phyloP scores from a whole-genome alignment of 2,888 invertebrate species.

The Acronicta aceris region DNA sequence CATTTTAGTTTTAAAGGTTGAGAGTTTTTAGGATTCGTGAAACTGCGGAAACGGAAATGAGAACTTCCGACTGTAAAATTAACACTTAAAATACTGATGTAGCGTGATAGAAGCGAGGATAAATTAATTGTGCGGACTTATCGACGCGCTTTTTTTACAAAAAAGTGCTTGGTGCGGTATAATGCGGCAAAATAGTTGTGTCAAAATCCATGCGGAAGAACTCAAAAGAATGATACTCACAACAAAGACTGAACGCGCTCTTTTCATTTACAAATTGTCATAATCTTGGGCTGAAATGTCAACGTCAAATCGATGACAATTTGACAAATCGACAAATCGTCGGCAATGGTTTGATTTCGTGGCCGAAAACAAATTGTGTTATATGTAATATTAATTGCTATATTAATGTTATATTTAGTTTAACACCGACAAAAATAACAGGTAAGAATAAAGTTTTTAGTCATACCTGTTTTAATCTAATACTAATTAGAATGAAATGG shows the following conservation, averaged over 20 bases:
- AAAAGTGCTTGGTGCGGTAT: too few relatives aligned
- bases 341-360: constrained; percentile 64
- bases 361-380: constrained; percentile 63
- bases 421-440: constrained; percentile 13
- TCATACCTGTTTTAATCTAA: background rate
- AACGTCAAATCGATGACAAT: constrained; percentile 41
- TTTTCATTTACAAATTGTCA: constrained; percentile 31
- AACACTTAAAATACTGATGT: too few relatives aligned
- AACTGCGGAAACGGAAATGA: too few relatives aligned
- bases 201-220: background rate
- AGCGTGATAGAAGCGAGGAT: too few relatives aligned
- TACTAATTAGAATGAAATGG: background rate
- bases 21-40: too few relatives aligned
- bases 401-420: constrained; percentile 27
- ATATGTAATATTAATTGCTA: constrained; percentile 21
- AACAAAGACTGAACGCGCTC: constrained; percentile 16
- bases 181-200: too few relatives aligned
- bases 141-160: too few relatives aligned
- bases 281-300: constrained; percentile 13
- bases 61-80: too few relatives aligned
- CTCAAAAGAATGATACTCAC: background rate
- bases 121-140: too few relatives aligned
- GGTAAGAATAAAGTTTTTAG: constrained; percentile 30
- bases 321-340: constrained; percentile 61
- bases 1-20: too few relatives aligned